Percentiles rank a stretch among this genome's conserved stretches.
These are phyloP conservation scores for Andrena bicolor DNA, from an alignment of 2,888 invertebrate species.

Conservation along the genomic window DNA sequence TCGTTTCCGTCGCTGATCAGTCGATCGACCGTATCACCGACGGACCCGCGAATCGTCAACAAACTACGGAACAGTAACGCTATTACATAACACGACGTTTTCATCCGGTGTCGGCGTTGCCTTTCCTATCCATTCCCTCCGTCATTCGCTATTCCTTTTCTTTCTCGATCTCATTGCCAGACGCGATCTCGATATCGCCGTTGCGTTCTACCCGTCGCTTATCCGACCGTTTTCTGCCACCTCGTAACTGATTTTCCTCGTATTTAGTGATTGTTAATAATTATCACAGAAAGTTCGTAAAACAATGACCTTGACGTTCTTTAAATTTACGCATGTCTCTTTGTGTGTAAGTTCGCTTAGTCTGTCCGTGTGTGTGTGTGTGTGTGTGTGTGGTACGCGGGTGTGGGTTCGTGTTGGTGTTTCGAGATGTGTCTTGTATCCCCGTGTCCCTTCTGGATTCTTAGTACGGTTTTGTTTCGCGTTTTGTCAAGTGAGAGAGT, in stretches of 20 bases:
- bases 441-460: neutral
- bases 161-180: neutral
- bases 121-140: neutral
- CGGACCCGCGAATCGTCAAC: conserved; percentile 74
- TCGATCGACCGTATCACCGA: conserved; percentile 57
- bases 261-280: conserved; percentile 85
- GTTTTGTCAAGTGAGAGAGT: conserved; percentile 14
- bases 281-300: conserved; percentile 85
- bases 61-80: conserved; percentile 77
- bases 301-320: conserved; percentile 81
- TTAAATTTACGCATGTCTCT: conserved; percentile 49
- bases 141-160: neutral
- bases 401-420: neutral
- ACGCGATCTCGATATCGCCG: conserved; percentile 13
- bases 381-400: neutral
- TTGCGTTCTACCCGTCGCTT: conserved; percentile 41
- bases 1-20: conserved; percentile 28
- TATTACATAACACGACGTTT: conserved; percentile 75
- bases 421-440: conserved; percentile 8
- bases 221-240: conserved; percentile 36
- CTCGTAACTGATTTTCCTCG: conserved; percentile 67
- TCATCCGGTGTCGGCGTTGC: conserved; percentile 4
- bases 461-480: neutral
- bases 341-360: neutral
- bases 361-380: conserved; percentile 14